phyloP scores from a whole-genome alignment of 2,113 vertebrate genomes.

The Aplodontia rufa region DNA sequence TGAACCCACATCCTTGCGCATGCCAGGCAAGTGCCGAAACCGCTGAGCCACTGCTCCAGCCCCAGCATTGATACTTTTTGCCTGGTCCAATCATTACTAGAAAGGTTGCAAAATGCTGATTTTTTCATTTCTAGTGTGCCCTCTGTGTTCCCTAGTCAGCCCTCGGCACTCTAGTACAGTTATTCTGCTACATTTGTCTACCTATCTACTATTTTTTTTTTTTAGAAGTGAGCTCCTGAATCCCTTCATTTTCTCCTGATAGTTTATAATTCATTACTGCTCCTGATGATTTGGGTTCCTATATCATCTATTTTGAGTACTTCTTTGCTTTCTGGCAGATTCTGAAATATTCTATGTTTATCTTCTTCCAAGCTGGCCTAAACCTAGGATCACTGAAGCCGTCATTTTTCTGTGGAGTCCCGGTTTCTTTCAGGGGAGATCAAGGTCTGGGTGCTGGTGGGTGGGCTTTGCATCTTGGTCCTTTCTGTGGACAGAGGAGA shows the following conservation, averaged over 20 bases:
- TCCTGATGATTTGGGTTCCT: not conserved
- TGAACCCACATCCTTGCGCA: too few species aligned
- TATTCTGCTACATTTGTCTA: not conserved
- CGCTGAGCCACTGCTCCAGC: too few species aligned
- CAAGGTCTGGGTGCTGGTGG: too few species aligned
- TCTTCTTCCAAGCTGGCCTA: not conserved
- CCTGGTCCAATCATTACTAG: too few species aligned
- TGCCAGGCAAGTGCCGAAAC: too few species aligned
- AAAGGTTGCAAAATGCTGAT: too few species aligned
- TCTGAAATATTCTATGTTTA: not conserved
- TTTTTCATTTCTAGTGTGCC: too few species aligned
- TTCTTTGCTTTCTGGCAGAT: not conserved
- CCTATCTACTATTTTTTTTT: not conserved
- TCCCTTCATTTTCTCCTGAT: not conserved
- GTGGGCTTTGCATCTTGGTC: not conserved
- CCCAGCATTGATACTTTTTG: not conserved
- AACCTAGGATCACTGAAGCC: not conserved
- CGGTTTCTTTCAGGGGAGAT: not conserved
- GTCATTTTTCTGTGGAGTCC: not conserved
- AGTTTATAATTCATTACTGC: not conserved
- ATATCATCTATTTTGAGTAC: not conserved
- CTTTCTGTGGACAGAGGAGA: not conserved
- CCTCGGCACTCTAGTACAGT: not conserved
- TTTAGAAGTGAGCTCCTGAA: not conserved
- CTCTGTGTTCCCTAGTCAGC: not conserved